Percentiles rank a stretch among this genome's conserved stretches.
These are phyloP conservation scores for Nautilus pompilius DNA, from an alignment of 1,140 invertebrate genomes.

Conservation along the genomic window DNA sequence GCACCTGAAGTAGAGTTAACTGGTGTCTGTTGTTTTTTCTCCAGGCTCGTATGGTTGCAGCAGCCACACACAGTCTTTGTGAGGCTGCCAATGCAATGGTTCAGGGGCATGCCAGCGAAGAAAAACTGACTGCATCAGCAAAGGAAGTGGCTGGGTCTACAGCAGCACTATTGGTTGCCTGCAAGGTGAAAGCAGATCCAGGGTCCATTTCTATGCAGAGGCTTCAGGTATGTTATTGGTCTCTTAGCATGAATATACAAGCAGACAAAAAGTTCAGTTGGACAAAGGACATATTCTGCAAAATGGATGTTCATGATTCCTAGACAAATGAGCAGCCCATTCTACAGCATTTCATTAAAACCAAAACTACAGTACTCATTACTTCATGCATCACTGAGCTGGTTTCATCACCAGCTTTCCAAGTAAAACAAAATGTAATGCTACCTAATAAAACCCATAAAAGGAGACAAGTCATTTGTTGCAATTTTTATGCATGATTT, in stretches of 20 bases:
- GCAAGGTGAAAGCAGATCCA: slow-evolving; percentile 97
- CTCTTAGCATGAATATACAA: too few relatives aligned
- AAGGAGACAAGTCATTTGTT: not conserved
- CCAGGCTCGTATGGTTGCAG: slow-evolving; percentile 84
- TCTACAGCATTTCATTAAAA: too few relatives aligned
- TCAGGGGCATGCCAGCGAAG: slow-evolving; percentile 90
- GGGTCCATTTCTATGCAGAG: slow-evolving; percentile 88
- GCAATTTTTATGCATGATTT: not conserved
- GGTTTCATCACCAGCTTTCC: too few relatives aligned
- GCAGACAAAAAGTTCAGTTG: too few relatives aligned
- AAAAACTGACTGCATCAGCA: slow-evolving; percentile 92
- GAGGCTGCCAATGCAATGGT: slow-evolving; percentile 96
- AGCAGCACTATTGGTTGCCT: slow-evolving; percentile 93
- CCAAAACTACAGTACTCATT: too few relatives aligned
- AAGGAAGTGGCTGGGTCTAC: slow-evolving; percentile 96
- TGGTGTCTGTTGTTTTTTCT: not conserved
- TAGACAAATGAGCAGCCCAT: too few relatives aligned
- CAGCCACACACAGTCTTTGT: slow-evolving; percentile 93
- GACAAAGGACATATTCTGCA: too few relatives aligned
- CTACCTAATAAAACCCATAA: too few relatives aligned
- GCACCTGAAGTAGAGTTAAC: too few relatives aligned
- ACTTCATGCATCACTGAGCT: too few relatives aligned
- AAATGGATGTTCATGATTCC: too few relatives aligned
- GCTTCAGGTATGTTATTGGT: slow-evolving; percentile 69
- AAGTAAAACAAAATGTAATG: too few relatives aligned